phyloP scores from a whole-genome alignment of 1,140 invertebrate species.

The Calliopsis andreniformis region DNA sequence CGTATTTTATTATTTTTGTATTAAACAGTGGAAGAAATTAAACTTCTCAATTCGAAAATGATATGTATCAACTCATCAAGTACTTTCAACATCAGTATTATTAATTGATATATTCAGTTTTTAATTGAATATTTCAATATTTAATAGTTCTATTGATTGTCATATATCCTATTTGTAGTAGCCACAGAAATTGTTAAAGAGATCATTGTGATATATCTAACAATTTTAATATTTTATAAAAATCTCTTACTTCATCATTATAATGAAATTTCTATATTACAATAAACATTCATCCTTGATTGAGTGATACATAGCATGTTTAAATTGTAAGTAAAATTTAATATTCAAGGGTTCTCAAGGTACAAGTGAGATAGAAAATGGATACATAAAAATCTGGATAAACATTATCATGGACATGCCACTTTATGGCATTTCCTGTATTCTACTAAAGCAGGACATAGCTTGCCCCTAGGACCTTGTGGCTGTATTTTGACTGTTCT shows the following conservation, averaged over 20 bases:
- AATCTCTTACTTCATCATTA: neutral
- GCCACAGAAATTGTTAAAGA: neutral
- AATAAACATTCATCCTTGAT: slow-evolving; percentile 7
- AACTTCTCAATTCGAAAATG: neutral
- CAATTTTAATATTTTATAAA: neutral
- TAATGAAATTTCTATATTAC: neutral
- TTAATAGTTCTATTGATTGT: slow-evolving; percentile 25
- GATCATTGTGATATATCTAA: neutral
- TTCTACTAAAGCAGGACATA: slow-evolving; percentile 71
- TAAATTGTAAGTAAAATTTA: slow-evolving; percentile 3
- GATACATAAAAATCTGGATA: slow-evolving; percentile 21
- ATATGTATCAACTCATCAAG: slow-evolving; percentile 30
- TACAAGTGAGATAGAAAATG: slow-evolving; percentile 11
- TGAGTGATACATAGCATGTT: slow-evolving; percentile 7
- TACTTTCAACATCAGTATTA: neutral
- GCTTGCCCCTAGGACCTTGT: slow-evolving; percentile 61
- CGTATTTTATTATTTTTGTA: neutral
- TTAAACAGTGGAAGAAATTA: neutral
- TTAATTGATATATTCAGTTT: too few relatives aligned
- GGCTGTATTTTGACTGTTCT: slow-evolving; percentile 75
- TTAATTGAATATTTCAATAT: too few relatives aligned
- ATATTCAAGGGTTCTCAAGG: neutral
- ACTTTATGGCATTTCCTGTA: slow-evolving; percentile 67
- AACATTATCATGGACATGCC: slow-evolving; percentile 54
- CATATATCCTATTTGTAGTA: neutral